Base-by-base conservation (phyloP, 2,113 vertebrate species). In the Helogale parvula region DNA sequence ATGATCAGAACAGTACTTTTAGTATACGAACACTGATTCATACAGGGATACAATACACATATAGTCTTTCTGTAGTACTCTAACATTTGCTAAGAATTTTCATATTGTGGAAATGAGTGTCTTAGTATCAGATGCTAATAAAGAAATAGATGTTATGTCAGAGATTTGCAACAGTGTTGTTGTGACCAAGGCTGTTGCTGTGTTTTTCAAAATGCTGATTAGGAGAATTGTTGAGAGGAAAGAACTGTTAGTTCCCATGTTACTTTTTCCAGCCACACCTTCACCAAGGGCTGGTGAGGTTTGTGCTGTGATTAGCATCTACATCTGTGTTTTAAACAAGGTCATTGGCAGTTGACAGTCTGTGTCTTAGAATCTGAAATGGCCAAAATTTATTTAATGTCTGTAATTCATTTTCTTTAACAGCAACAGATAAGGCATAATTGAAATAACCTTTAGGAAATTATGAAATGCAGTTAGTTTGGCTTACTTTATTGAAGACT, bases 221-320 rank as follows among this genome's bases (percentile, higher is more conserved):
- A 84, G 50, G 50, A 77, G 87, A n/a, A 41, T 52, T 95, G 86
- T 77, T 93, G 72, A 85, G 33, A 77, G 54, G 25, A 89, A 25
- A 74, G 76, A 12, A 86, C n/a, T 94, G 72, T 88, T 76, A 50
- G 72, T 94, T 96, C 96, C 93, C 69, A 31, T 23, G 47, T 74
- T 72, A 72, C 57, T 83, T 92, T 98, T 97, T 81, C 89, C 90
- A 92, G 74, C 86, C 86, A 87, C 77, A 71, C 79, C 89, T 97
- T 97, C 63, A 80, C 29, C 13, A 57, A 92, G 25, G 95, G 45
- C 69, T 66, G 74, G 52, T 95, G 71, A 82, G 50, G 1, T 90
- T 74, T 92, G 60, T 72, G 57, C 88, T 96, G 31, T 93, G 81
- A 96, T 96, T 93, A 92, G 50, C 38, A 82, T 93, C 83, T 90